phyloP scores from a whole-genome alignment of 2,888 invertebrate genomes.

The Acleris cristana region DNA sequence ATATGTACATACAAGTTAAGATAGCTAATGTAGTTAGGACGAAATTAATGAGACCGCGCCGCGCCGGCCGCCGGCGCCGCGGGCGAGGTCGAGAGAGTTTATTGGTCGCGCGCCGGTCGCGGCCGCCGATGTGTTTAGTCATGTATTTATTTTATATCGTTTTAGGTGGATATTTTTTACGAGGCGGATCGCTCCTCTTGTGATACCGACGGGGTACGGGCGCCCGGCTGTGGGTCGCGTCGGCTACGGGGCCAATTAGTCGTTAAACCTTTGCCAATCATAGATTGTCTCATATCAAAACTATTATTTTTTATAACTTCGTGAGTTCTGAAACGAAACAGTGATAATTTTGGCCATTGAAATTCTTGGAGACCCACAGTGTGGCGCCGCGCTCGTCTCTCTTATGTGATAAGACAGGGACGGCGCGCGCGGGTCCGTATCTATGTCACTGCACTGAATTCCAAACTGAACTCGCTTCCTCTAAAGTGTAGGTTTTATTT shows the following conservation, averaged over 20 bases:
- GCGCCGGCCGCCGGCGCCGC: conserved; percentile 24
- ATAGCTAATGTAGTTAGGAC: conserved; percentile 56
- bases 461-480: conserved; percentile 28
- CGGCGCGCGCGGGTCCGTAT: conserved; percentile 14
- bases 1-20: conserved; percentile 60
- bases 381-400: conserved; percentile 10
- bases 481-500: conserved; percentile 9
- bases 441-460: conserved; percentile 29
- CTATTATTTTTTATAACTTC: conserved; percentile 4
- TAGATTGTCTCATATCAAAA: conserved; percentile 26
- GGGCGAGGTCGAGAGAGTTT: too few species aligned
- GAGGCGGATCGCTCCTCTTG: conserved; percentile 46
- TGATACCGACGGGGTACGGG: conserved; percentile 40
- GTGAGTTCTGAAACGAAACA: background rate
- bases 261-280: conserved; percentile 13
- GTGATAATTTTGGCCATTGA: conserved; percentile 18
- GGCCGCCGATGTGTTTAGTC: conserved; percentile 53
- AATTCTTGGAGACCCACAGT: conserved; percentile 23
- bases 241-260: conserved; percentile 30
- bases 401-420: conserved; percentile 24
- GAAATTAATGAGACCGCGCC: conserved; percentile 39
- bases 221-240: conserved; percentile 16
- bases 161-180: conserved; percentile 47
- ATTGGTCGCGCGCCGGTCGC: conserved; percentile 17
- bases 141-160: conserved; percentile 57